phyloP scores from a whole-genome alignment of 2,888 invertebrate species.

The Aproaerema taeniolella region DNA sequence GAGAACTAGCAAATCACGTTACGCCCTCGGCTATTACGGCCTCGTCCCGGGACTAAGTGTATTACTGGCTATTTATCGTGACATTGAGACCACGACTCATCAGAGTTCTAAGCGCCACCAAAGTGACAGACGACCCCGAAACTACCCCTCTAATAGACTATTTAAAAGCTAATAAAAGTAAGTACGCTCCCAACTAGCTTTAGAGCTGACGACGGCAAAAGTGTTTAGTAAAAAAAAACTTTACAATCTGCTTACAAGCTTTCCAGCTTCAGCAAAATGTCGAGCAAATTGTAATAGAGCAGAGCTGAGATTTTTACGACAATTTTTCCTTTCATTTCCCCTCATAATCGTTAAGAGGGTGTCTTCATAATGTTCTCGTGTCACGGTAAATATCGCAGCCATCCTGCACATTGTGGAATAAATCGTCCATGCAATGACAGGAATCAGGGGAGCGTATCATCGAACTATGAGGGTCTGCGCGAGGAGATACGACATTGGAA shows the following conservation, averaged over 20 bases:
- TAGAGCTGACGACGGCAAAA: neutral
- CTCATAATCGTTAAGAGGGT: slow-evolving; percentile 11
- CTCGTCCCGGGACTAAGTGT: slow-evolving; percentile 51
- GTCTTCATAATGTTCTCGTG: slow-evolving; percentile 11
- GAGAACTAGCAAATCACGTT: slow-evolving; percentile 64
- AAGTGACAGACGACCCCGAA: slow-evolving; percentile 12
- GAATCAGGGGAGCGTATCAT: slow-evolving; percentile 26
- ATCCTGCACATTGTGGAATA: slow-evolving; percentile 22
- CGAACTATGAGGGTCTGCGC: slow-evolving; percentile 21
- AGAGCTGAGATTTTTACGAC: too few species aligned
- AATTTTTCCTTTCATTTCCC: slow-evolving; percentile 11
- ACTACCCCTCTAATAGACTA: neutral
- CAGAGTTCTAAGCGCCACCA: slow-evolving; percentile 27
- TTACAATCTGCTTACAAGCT: too few species aligned
- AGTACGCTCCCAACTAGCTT: neutral
- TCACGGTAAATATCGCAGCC: slow-evolving; percentile 15
- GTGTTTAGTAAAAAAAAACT: neutral
- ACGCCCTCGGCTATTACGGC: slow-evolving; percentile 52
- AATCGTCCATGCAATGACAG: slow-evolving; percentile 28
- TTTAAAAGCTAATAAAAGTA: slow-evolving; percentile 13
- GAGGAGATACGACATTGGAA: slow-evolving; percentile 6
- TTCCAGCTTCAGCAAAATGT: too few species aligned
- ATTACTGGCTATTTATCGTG: slow-evolving; percentile 66
- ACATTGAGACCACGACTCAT: slow-evolving; percentile 32
- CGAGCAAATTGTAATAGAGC: too few species aligned